Conservation (phyloP, 1,140 invertebrate species). For the Plectus sambesii region DNA sequence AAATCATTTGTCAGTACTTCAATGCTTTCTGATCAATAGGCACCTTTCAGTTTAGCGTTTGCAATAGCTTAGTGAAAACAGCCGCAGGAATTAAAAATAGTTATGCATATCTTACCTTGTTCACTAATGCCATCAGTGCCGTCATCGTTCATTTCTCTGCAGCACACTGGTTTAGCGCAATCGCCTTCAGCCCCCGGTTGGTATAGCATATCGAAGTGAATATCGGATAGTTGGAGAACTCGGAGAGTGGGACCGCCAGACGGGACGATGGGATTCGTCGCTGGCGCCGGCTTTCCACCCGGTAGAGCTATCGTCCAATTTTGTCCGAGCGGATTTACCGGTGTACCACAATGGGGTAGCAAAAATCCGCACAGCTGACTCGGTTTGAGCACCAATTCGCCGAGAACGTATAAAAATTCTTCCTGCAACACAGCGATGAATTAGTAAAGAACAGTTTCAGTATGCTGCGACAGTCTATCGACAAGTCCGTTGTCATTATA, state of each 20-base stretch:
- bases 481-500: too few relatives aligned
- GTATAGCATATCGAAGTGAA: constrained; percentile 49
- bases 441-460: too few relatives aligned
- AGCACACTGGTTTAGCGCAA: constrained; percentile 50
- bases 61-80: too few relatives aligned
- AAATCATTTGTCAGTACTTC: too few relatives aligned
- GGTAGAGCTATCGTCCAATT: background rate
- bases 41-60: too few relatives aligned
- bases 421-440: too few relatives aligned
- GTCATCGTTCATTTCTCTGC: constrained; percentile 25
- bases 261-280: background rate
- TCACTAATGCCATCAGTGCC: constrained; percentile 6
- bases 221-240: constrained; percentile 50
- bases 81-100: too few relatives aligned
- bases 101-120: too few relatives aligned
- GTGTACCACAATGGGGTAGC: too few relatives aligned
- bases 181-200: constrained; percentile 43
- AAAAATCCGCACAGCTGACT: constrained; percentile 12
- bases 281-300: background rate
- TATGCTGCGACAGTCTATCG: too few relatives aligned
- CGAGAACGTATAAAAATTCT: constrained; percentile 25
- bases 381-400: constrained; percentile 14
- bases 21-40: too few relatives aligned
- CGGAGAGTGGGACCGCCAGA: constrained; percentile 23
- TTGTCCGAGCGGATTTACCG: too few relatives aligned